A percentile compares a stretch with the other conserved stretches of the same genome.
phyloP scores from a whole-genome alignment of 2,797 vertebrate species.

The Coranthus polyacanthus region DNA sequence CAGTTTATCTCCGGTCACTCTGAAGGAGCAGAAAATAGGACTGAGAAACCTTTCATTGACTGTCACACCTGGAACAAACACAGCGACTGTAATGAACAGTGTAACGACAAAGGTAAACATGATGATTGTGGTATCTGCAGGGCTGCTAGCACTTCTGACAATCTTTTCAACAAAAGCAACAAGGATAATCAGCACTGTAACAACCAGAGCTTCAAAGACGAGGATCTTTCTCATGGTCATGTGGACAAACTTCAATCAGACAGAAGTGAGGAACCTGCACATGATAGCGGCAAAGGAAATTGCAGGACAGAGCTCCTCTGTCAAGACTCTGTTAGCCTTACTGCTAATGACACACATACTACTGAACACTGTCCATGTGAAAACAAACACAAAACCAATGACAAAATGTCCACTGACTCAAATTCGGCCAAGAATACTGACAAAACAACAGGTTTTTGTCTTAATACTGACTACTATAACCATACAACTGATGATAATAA shows the following conservation, averaged over 20 bases:
- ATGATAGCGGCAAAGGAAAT: background rate
- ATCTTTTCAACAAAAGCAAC: background rate
- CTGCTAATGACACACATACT: constrained; percentile 2
- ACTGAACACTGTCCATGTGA: constrained; percentile 23
- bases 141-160: background rate
- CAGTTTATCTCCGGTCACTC: background rate
- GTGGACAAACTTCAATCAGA: background rate
- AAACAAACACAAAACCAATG: background rate
- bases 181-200: background rate
- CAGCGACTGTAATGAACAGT: background rate
- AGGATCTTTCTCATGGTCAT: background rate
- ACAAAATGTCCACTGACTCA: background rate
- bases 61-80: constrained; percentile 16
- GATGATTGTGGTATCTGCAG: background rate
- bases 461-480: background rate
- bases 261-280: background rate
- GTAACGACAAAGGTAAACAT: background rate
- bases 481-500: background rate
- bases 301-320: background rate
- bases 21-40: constrained; percentile 10
- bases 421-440: no score
- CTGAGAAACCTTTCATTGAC: constrained; percentile 10
- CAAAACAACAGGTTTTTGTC: background rate
- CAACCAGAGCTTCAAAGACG: background rate
- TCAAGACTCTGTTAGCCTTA: constrained; percentile 9